Evolutionary conservation across 2,888 invertebrate species (phyloP).

Genomic region (Diabrotica balteata): DNA sequence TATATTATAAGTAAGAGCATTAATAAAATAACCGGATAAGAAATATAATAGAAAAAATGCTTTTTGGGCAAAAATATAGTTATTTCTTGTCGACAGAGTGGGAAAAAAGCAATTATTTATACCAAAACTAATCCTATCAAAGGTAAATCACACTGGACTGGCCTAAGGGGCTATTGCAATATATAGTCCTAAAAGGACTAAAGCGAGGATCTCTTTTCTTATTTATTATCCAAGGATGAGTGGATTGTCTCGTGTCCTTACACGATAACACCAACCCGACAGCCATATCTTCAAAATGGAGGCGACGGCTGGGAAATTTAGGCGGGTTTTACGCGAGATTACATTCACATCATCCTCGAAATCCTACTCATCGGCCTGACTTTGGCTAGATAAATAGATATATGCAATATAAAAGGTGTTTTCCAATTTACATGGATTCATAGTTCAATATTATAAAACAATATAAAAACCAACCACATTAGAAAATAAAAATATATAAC

Average conservation of each 20-base stretch:
- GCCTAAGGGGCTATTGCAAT: slow-evolving; percentile 11
- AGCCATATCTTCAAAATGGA: slow-evolving; percentile 37
- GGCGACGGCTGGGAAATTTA: slow-evolving; percentile 32
- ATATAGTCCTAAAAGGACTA: slow-evolving; percentile 20
- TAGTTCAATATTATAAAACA: no score
- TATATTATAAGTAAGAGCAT: no score
- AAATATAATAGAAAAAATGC: no score
- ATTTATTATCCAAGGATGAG: slow-evolving; percentile 42
- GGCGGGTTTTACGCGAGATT: slow-evolving; percentile 22
- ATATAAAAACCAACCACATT: no score
- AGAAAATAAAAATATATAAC: no score
- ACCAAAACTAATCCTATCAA: not conserved
- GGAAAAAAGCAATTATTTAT: no score
- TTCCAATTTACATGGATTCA: not conserved
- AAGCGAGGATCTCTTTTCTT: slow-evolving; percentile 29
- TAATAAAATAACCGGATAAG: no score
- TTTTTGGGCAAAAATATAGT: no score
- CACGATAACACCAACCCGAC: slow-evolving; percentile 36
- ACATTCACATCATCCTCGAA: slow-evolving; percentile 11
- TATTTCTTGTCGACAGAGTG: no score
- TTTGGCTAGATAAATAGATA: slow-evolving; percentile 7
- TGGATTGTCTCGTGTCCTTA: slow-evolving; percentile 42
- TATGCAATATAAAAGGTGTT: slow-evolving; percentile 13
- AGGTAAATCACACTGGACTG: not conserved
- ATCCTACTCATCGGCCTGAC: not conserved